Base-by-base conservation (phyloP, 2,113 vertebrate genomes). In the Coptodon rendalli region DNA sequence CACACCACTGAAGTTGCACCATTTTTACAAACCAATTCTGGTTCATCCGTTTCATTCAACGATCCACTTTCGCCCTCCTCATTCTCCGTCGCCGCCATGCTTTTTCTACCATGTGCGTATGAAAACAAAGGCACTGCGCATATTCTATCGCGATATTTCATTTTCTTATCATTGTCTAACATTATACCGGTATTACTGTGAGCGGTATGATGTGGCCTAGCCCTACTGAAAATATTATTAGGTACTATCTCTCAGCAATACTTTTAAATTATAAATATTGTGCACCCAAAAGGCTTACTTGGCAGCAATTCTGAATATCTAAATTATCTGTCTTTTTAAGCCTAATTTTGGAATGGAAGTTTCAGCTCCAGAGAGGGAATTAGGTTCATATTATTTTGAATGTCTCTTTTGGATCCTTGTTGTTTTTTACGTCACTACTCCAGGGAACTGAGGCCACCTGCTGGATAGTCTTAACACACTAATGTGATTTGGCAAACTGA, bases 401-500 rank as follows among this genome's bases (percentile, higher is more conserved):
- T 66, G n/a, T 43, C n/a, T 40, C 40, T 45, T 73, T 73, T 27
- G 38, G 68, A 73, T 45, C 14, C 22, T 45, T 73, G 13, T 73
- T 45, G 40, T 45, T 45, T 24, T 73, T 45, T 27, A 73, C 8
- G 40, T 27, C 22, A 45, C 68, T 45, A 14, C 68, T 73, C 22
- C 22, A 53, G 29, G 19, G 19, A 54, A 8, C 29, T 17, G 50
- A 86, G 52, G 80, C 80, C 86, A 83, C 80, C 81, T 86, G 73
- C 81, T 83, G 84, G 80, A 83, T 63, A 11, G 40, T 54, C 11
- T 27, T 6, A 45, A 63, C 31, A 19, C 63, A 9, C 83, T 83
- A 80, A 83, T 76, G 52, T 80, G 59, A 80, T 88, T 86, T 80
- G 71, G 27, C 53, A 36, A 82, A 36, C 17, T 6, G 19, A 88